Conservation (phyloP, 2,888 invertebrate species). For the Cheilosia impressa region DNA sequence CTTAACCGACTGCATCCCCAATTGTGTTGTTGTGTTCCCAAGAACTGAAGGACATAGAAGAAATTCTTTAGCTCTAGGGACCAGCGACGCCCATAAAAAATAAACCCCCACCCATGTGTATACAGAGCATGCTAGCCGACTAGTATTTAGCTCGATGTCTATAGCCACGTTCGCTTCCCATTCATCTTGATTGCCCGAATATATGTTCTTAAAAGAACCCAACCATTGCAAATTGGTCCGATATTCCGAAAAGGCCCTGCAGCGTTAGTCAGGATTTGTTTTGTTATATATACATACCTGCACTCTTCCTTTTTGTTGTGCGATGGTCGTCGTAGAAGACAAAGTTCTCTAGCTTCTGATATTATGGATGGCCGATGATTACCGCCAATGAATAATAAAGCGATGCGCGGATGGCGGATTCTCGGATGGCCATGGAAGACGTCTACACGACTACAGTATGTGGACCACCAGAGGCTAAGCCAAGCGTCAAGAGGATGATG, state of each 20-base stretch:
- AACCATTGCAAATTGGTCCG: conserved; percentile 73
- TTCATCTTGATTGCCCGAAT: conserved; percentile 74
- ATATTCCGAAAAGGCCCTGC: conserved; percentile 65
- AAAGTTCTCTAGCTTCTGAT: conserved; percentile 73
- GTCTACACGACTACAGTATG: conserved; percentile 30
- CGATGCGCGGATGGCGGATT: conserved; percentile 48
- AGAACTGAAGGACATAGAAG: conserved; percentile 37
- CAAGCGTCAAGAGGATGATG: conserved; percentile 73
- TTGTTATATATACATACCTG: conserved; percentile 49
- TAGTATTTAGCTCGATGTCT: conserved; percentile 43
- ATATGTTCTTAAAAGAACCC: conserved; percentile 69
- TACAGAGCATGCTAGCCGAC: background rate
- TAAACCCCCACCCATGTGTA: conserved; percentile 19
- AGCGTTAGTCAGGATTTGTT: conserved; percentile 72
- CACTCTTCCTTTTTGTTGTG: conserved; percentile 48
- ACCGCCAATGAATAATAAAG: conserved; percentile 74
- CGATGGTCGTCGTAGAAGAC: conserved; percentile 68
- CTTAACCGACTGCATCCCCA: conserved; percentile 32
- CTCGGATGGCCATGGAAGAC: conserved; percentile 22
- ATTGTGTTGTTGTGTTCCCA: conserved; percentile 51
- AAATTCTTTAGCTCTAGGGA: conserved; percentile 47
- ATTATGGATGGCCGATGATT: conserved; percentile 75
- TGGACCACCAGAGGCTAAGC: conserved; percentile 75
- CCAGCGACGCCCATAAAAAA: conserved; percentile 54
- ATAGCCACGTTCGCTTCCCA: conserved; percentile 52